These are phyloP conservation scores for Chionoecetes opilio DNA, from an alignment of 1,140 invertebrate species.

Conservation along the genomic window DNA sequence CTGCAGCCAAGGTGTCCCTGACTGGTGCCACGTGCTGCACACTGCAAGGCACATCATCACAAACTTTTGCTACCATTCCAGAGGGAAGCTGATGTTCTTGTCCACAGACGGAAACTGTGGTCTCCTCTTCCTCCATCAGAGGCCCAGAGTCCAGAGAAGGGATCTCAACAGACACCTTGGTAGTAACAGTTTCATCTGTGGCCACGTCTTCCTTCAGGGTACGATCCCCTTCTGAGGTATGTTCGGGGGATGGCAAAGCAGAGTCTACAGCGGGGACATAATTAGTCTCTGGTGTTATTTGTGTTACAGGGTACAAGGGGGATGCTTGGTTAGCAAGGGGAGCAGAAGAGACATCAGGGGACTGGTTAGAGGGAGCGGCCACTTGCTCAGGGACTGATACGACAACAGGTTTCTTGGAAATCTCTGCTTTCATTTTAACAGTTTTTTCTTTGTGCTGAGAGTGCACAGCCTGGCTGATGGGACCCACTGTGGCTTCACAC, in stretches of 20 bases:
- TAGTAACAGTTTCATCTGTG: neutral
- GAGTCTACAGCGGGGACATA: constrained; percentile 48
- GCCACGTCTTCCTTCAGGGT: neutral
- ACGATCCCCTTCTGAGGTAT: neutral
- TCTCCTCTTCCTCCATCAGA: neutral
- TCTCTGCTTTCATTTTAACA: neutral
- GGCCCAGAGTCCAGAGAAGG: neutral
- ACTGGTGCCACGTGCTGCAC: neutral
- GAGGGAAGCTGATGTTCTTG: neutral
- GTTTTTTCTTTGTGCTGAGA: neutral
- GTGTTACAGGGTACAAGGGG: constrained; percentile 43
- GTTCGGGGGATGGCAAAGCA: neutral
- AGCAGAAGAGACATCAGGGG: constrained; percentile 47
- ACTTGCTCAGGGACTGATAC: constrained; percentile 78
- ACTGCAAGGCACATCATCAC: neutral
- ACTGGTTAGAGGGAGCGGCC: constrained; percentile 64
- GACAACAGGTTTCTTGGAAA: constrained; percentile 66
- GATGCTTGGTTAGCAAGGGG: constrained; percentile 2
- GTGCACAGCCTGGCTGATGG: neutral
- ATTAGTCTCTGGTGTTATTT: constrained; percentile 62
- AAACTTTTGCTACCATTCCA: neutral
- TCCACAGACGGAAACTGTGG: neutral
- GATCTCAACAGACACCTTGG: neutral
- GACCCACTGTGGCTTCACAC: neutral
- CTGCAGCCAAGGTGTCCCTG: neutral